Percentiles rank a stretch among this genome's conserved stretches.
These are phyloP conservation scores for Caiman crocodilus DNA, from an alignment of 2,797 vertebrate genomes.

Conservation along the genomic window DNA sequence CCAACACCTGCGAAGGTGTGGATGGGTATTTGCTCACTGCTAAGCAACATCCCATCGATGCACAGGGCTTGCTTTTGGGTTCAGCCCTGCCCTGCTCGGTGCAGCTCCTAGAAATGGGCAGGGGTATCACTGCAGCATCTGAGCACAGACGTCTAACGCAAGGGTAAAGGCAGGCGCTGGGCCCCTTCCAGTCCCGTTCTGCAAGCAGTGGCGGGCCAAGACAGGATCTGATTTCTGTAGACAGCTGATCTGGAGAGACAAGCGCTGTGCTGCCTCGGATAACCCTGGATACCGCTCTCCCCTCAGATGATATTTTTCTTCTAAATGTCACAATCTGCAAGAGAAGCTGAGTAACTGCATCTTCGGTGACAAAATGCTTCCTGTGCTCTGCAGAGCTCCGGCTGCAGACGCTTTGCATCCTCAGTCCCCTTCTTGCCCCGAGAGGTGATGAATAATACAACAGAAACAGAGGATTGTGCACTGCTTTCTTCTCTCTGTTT, in stretches of 20 bases:
- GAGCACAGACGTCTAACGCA: neutral
- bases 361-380: constrained; percentile 39
- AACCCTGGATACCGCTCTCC: neutral
- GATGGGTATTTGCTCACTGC: no score
- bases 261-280: neutral
- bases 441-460: neutral
- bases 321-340: neutral
- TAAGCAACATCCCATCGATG: no score
- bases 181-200: neutral
- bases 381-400: constrained; percentile 21
- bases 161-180: rapidly evolving
- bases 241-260: neutral
- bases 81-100: rapidly evolving
- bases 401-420: constrained; percentile 10
- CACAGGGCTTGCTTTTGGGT: no score
- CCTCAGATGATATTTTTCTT: neutral
- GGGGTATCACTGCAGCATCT: rapidly evolving
- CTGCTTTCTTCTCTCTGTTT: neutral
- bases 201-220: neutral
- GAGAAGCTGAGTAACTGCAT: neutral
- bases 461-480: neutral
- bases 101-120: neutral
- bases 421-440: neutral
- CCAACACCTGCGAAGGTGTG: neutral
- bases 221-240: neutral